These are phyloP conservation scores for Iphiclides podalirius DNA, from an alignment of 2,888 invertebrate species.

Conservation along the genomic window DNA sequence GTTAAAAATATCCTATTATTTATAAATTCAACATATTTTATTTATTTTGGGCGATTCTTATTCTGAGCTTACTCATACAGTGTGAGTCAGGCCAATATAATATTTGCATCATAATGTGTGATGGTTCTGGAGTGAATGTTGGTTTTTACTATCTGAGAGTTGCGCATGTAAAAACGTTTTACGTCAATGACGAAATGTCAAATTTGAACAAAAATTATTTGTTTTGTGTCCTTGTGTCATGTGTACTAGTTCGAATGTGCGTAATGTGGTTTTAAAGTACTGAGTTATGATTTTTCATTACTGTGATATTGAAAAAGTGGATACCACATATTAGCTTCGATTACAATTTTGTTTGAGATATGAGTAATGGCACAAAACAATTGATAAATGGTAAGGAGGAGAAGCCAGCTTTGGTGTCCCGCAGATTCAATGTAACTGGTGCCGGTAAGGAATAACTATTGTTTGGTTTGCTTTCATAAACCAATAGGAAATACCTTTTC, in stretches of 20 bases:
- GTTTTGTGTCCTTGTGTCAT: slow-evolving; percentile 39
- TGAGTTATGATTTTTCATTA: slow-evolving; percentile 61
- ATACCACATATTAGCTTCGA: slow-evolving; percentile 52
- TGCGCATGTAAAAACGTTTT: slow-evolving; percentile 17
- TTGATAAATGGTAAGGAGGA: slow-evolving; percentile 56
- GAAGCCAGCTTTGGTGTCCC: slow-evolving; percentile 75
- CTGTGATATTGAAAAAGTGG: slow-evolving; percentile 70
- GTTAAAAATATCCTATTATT: slow-evolving; percentile 34
- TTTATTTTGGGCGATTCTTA: slow-evolving; percentile 32
- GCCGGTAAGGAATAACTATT: slow-evolving; percentile 58
- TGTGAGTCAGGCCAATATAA: slow-evolving; percentile 9
- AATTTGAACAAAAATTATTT: slow-evolving; percentile 3
- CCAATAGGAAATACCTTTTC: slow-evolving; percentile 80
- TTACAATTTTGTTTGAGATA: slow-evolving; percentile 48
- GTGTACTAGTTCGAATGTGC: slow-evolving; percentile 45
- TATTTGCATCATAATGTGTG: slow-evolving; percentile 8
- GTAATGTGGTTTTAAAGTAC: slow-evolving; percentile 44
- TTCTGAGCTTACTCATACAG: slow-evolving; percentile 27
- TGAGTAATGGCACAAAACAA: slow-evolving; percentile 63
- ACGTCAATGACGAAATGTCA: not conserved
- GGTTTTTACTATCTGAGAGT: slow-evolving; percentile 15
- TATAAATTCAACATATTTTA: slow-evolving; percentile 34
- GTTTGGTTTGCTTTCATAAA: slow-evolving; percentile 66
- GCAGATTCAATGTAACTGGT: slow-evolving; percentile 57
- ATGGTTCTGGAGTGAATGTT: slow-evolving; percentile 17